These are phyloP conservation scores for Mustelus asterias DNA, from an alignment of 2,113 vertebrate genomes.

Conservation along the genomic window DNA sequence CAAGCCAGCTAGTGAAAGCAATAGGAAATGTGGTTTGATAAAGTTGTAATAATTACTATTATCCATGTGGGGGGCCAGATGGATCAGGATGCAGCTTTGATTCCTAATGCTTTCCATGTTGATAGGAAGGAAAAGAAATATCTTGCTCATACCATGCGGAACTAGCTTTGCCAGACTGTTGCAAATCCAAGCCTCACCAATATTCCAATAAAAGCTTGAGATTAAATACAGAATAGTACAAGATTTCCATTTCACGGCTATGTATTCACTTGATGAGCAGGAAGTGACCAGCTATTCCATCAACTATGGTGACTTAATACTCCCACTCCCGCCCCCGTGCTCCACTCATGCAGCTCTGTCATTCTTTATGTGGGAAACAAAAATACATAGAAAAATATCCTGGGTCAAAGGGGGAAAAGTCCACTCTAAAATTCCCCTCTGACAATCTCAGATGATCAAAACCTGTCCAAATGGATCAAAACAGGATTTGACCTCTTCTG, in stretches of 20 bases:
- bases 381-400: background rate
- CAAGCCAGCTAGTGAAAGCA: background rate
- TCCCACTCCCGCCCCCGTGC: background rate
- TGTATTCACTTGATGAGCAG: background rate
- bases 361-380: background rate
- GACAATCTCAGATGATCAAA: background rate
- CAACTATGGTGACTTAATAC: background rate
- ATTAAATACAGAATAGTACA: background rate
- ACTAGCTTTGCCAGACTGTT: background rate
- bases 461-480: background rate
- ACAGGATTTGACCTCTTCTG: background rate
- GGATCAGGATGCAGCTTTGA: background rate
- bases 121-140: background rate
- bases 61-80: background rate
- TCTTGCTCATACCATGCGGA: background rate
- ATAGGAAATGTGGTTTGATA: background rate
- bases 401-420: background rate
- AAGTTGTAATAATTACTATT: background rate
- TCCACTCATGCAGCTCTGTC: background rate
- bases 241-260: background rate
- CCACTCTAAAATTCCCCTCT: background rate
- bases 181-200: background rate
- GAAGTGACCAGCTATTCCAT: background rate
- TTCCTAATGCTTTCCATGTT: background rate
- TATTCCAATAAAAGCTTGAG: background rate